Base-by-base conservation (phyloP, 2,113 vertebrate species). In the Limnothrissa miodon region DNA sequence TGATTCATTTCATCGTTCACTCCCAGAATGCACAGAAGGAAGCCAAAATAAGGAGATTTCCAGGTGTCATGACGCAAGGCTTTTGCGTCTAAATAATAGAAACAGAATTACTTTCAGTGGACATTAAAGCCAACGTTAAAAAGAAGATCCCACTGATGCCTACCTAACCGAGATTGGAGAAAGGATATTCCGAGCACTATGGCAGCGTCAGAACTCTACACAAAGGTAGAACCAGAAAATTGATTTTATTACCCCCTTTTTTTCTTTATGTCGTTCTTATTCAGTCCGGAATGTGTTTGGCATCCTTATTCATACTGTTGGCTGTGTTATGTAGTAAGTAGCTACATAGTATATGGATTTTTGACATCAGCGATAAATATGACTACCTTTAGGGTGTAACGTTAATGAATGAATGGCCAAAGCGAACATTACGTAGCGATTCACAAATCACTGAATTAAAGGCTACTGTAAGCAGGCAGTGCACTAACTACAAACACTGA, bases 121-220 rank as follows among this genome's bases (percentile, higher is more conserved):
- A 29, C 4, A 70, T 70, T 70, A 36, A 33, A 33, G 62, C 29
- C 11, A 9, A 36, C 62, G 29, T 29, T 70, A 70, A 70, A 29
- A 25, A 45, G 82, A 82, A 33, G 11, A 39, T 39, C 10, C 51
- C 15, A 48, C 86, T 85, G 88, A 92, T 92, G 86, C 59, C 86
- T 53, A 82, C 51, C 85, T 86, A 87, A 86, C 87, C 83, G 88
- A 86, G 87, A 92, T 85, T 85, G 90, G 90, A 91, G 85, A 46
- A 48, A 91, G 88, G 87, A 90, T 88, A 80, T 36, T 81, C 86
- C 48, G 82, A 88, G 80, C 89, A 92, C 89, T 91, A 98, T 97
- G 97, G 97, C 97, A 91, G 96, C 96, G 91, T 96, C 96, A 53
- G 96, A 98, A 94, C 96, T 98, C 80, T 98, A 96, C 92, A 97